These are phyloP conservation scores for Hipparchia semele DNA, from an alignment of 2,888 invertebrate genomes.

Conservation along the genomic window DNA sequence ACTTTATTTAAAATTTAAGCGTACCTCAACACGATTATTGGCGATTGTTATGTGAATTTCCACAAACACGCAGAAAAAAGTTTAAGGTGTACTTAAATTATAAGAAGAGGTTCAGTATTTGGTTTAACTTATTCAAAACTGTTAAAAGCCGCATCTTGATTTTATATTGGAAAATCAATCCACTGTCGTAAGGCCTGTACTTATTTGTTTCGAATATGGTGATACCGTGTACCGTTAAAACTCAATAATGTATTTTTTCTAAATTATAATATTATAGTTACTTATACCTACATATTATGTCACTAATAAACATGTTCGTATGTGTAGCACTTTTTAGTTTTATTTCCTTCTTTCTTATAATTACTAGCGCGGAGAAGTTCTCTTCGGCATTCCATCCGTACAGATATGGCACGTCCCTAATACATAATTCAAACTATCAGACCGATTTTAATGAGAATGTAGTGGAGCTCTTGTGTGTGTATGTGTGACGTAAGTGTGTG, in stretches of 20 bases:
- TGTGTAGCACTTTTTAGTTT: slow-evolving; percentile 67
- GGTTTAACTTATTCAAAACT: slow-evolving; percentile 17
- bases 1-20: neutral
- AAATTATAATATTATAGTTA: slow-evolving; percentile 54
- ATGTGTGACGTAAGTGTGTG: no score
- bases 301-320: slow-evolving; percentile 71
- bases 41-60: neutral
- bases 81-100: neutral
- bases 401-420: no score
- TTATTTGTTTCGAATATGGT: slow-evolving; percentile 34
- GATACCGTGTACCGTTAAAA: slow-evolving; percentile 29
- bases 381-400: no score
- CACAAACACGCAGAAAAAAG: neutral
- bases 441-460: no score
- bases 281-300: slow-evolving; percentile 50
- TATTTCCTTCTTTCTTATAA: slow-evolving; percentile 44
- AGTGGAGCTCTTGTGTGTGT: no score
- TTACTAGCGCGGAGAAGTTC: neutral
- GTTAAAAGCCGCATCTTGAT: slow-evolving; percentile 36
- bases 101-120: neutral
- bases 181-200: slow-evolving; percentile 29
- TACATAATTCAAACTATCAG: no score
- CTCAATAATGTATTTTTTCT: slow-evolving; percentile 52
- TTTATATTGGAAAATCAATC: slow-evolving; percentile 18
- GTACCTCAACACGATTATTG: neutral